Percentiles rank a stretch among this genome's conserved stretches.
Conservation (phyloP, 2,113 vertebrate species). For the Lanius collurio region DNA sequence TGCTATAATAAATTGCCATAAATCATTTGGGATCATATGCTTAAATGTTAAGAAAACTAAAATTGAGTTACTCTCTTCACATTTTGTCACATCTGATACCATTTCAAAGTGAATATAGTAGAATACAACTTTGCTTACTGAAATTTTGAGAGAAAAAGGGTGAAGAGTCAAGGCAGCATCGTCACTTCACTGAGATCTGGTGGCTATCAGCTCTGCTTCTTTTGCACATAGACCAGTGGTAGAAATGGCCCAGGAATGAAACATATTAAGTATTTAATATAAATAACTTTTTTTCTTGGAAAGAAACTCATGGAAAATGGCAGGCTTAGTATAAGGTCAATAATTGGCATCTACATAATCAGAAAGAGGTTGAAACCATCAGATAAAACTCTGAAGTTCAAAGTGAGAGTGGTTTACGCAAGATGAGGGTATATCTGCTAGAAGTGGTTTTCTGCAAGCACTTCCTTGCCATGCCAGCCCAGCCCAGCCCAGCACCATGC, state of each 20-base stretch:
- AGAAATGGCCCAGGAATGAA: neutral
- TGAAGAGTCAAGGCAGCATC: rapidly evolving
- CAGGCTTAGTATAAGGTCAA: neutral
- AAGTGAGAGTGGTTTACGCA: neutral
- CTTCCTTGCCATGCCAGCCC: neutral
- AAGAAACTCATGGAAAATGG: neutral
- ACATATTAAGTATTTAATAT: neutral
- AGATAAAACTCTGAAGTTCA: neutral
- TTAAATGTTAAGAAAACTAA: neutral
- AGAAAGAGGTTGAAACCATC: neutral
- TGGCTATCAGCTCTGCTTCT: neutral
- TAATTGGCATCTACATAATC: neutral
- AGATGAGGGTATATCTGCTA: neutral
- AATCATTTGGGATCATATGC: neutral
- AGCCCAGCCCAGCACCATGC: neutral
- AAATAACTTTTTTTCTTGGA: rapidly evolving
- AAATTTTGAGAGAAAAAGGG: neutral
- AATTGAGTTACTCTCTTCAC: neutral
- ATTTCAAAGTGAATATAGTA: neutral
- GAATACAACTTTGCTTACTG: neutral
- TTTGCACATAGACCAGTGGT: rapidly evolving
- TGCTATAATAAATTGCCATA: neutral
- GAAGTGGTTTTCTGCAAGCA: neutral
- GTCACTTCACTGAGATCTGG: neutral
- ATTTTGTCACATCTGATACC: neutral